Evolutionary conservation across 2,113 vertebrate genomes (phyloP).

Genomic region (Monopterus albus): DNA sequence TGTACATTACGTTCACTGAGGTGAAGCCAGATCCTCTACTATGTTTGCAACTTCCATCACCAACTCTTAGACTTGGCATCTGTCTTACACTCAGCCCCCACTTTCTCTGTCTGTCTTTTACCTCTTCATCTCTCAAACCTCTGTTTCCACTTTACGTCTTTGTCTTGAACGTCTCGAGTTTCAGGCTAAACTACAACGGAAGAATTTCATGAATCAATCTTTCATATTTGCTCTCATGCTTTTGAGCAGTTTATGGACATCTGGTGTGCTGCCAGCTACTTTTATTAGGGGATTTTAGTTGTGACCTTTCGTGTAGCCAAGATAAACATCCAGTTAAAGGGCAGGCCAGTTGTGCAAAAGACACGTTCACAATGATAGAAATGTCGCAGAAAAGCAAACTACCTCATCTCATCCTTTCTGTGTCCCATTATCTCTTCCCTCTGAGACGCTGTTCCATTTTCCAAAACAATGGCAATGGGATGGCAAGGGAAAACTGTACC

Average conservation of each 20-base stretch:
- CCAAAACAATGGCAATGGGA: slow-evolving; percentile 24
- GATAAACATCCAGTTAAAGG: slow-evolving; percentile 48
- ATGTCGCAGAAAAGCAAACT: slow-evolving; percentile 23
- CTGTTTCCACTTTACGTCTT: slow-evolving; percentile 47
- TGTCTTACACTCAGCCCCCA: slow-evolving; percentile 10
- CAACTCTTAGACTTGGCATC: slow-evolving; percentile 31
- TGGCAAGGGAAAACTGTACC: slow-evolving; percentile 9
- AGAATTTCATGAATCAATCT: no score
- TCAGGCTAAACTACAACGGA: no score
- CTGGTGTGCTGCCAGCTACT: slow-evolving; percentile 11
- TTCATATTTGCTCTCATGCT: neutral
- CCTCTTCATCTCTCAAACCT: slow-evolving; percentile 32
- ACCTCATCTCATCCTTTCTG: slow-evolving; percentile 38
- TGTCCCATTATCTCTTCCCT: slow-evolving; percentile 42
- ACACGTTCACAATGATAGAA: slow-evolving; percentile 17
- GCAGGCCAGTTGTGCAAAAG: slow-evolving; percentile 24
- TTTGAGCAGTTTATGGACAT: neutral
- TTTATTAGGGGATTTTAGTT: slow-evolving; percentile 15
- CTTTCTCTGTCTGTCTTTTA: slow-evolving; percentile 34
- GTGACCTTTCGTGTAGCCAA: slow-evolving; percentile 25
- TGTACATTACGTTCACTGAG: slow-evolving; percentile 33
- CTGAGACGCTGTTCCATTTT: slow-evolving; percentile 30
- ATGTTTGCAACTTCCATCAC: slow-evolving; percentile 52
- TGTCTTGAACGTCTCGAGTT: slow-evolving; percentile 10
- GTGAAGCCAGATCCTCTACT: slow-evolving; percentile 48